phyloP scores from a whole-genome alignment of 2,888 invertebrate genomes.

The Rhyacophila evoluta region DNA sequence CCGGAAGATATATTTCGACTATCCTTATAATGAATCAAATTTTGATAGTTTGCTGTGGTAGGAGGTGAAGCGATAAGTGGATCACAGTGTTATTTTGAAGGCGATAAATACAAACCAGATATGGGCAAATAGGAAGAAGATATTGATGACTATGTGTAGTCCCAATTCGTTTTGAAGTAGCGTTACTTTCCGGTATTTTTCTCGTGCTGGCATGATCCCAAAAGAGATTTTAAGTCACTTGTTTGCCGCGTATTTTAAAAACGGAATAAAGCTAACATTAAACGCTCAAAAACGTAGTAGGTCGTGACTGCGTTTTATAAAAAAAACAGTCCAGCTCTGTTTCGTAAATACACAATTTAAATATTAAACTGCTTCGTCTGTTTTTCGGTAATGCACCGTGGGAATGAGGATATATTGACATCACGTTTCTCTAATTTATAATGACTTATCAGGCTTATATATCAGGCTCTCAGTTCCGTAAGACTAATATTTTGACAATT shows the following conservation, averaged over 20 bases:
- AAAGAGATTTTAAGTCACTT: neutral
- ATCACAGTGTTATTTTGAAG: too few species aligned
- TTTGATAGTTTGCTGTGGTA: too few species aligned
- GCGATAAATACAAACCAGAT: too few species aligned
- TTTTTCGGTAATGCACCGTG: neutral
- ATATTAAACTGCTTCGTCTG: neutral
- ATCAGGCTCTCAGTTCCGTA: neutral
- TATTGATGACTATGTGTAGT: too few species aligned
- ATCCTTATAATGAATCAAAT: too few species aligned
- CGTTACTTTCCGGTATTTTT: too few species aligned
- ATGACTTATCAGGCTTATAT: neutral
- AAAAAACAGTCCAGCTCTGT: neutral
- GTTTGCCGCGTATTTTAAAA: neutral
- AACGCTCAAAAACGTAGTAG: neutral
- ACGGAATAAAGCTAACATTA: neutral
- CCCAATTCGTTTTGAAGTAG: too few species aligned
- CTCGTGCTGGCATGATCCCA: neutral
- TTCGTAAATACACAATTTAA: neutral
- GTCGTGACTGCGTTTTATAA: slow-evolving; percentile 11
- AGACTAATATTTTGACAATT: neutral
- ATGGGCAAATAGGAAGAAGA: too few species aligned
- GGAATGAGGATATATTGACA: neutral
- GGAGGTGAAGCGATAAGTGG: too few species aligned
- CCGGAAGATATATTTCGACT: too few species aligned
- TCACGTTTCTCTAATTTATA: neutral